Base-by-base conservation (phyloP, 2,888 invertebrate species). In the Caenorhabditis zanzibari region DNA sequence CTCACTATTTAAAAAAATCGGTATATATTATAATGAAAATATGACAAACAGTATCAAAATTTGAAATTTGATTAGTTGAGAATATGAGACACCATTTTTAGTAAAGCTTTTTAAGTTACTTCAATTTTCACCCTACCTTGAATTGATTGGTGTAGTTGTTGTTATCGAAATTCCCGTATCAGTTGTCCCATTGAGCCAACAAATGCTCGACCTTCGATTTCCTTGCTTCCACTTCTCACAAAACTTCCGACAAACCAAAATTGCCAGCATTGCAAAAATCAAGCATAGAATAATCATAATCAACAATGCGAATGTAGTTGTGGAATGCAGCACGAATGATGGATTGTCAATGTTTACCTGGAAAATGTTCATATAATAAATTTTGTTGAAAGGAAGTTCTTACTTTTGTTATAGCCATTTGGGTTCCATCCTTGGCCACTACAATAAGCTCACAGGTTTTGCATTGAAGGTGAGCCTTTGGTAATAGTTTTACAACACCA, bases 381-480 rank as follows among this genome's bases (percentile, higher is more conserved):
- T n/a, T n/a, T n/a, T n/a, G n/a, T n/a, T n/a, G n/a, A n/a, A n/a
- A n/a, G n/a, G n/a, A n/a, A n/a, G n/a, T n/a, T n/a, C 4, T 58
- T 35, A 88, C 89, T 66, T 86, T 87, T 0, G 87, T 83, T 1
- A 88, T 63, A 19, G 84, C 85, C 16, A 85, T 72, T 69, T 81
- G 73, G 9, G 82, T 75, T 22, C 85, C 85, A 66, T 87, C 86
- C 44, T 83, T 86, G 0, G 90, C 90, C 6, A 89, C 75, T 0
- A 90, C 88, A 12, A 90, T 83, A 28, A 90, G 69, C 41, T 90
- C 90, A 73, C 90, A 90, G 22, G 58, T 71, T 38, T 82, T 81
- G 41, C 88, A 88, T 14, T 85, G 81, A 1, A 86, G 85, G 2
- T 68, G 63, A 22, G 86, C 83, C 66, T 84, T 85, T 3, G 86